Base-by-base conservation (phyloP, 2,113 vertebrate genomes). In the Pedionomus torquatus region DNA sequence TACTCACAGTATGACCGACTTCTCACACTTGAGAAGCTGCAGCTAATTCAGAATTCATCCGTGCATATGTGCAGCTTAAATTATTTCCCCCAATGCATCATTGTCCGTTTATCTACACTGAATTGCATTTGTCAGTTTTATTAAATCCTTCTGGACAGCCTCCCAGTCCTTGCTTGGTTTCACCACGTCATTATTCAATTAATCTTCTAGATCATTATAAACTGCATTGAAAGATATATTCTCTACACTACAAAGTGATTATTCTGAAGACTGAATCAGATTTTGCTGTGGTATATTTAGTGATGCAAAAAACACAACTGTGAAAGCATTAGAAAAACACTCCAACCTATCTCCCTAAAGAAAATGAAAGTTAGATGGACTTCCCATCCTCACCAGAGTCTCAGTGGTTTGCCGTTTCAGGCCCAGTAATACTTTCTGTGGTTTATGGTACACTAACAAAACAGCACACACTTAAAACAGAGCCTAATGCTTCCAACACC, bases 31-130 rank as follows among this genome's bases (percentile, higher is more conserved):
- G 57, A 92, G 43, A 92, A 85, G 54, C 6, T 77, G 37, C 69
- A 82, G 61, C 60, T 92, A 83, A 82, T 94, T 95, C 57, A 57
- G 49, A 96, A 95, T 76, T 89, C 66, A 89, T 95, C 69, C 89
- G 35, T 82, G 48, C 64, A 84, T 65, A 93, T 20, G 5, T 88
- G 28, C 35, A 84, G 39, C 60, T 90, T 81, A 37, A 83, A 60
- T 93, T 87, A 74, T 86, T 94, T 74, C 8, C 55, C 41, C 31
- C 43, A 68, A 49, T 61, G 37, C 30, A 89, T 92, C 78, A 81
- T 52, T 1, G 0, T 65, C 33, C 87, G 43, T 77, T 92, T 91
- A 80, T 88, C 46, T 85, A 79, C 78, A 77, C 54, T 58, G 75
- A 88, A 76, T 93, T 85, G 90, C 30, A 49, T 83, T 96, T 91